Evolutionary conservation across 2,888 invertebrate species (phyloP), one percentile per base, ranked within the genome.

Genomic region (Pemphredon lugubris): DNA sequence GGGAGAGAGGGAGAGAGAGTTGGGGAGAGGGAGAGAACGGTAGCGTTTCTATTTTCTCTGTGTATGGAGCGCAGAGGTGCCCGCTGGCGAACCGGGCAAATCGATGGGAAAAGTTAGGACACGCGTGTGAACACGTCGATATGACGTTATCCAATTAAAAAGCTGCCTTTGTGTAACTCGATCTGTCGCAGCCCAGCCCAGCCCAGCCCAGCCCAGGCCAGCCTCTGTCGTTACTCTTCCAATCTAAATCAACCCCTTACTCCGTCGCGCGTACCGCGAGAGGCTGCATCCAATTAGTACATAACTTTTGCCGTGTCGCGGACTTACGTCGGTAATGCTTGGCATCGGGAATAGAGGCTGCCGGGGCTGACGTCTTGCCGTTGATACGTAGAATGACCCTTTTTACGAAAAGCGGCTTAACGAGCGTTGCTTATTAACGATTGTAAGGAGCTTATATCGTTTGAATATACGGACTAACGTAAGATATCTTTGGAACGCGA

Each of bases 91-190:
- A 63, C 48, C 48, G 32, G 45, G 54, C 64, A 72, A 72, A 79
- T 70, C 81, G 79, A 79, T 79, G 80, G 80, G 75, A 80, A 83
- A 85, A 85, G 85, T 86, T 86, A 84, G 85, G 79, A 83, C 79
- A 79, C 81, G 79, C 82, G 82, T 82, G 83, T 81, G 84, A 83
- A 85, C 81, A 81, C 83, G 82, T 80, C 83, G 81, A 83, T 82
- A 83, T 83, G 85, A 87, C 85, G 86, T 85, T 87, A 87, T 87
- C 87, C 88, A 88, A 88, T 88, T 88, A 87, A 88, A 87, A 87
- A 86, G 80, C 81, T 80, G 79, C 83, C 84, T 86, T 83, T 86
- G 85, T 84, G 81, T 79, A 80, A 78, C 72, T 76, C 80, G 82
- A 79, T 78, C 83, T 81, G 80, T 83, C 83, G 77, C 77, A 75